These are phyloP conservation scores for Alaudala cheleensis DNA, from an alignment of 2,113 vertebrate genomes.

Conservation along the genomic window DNA sequence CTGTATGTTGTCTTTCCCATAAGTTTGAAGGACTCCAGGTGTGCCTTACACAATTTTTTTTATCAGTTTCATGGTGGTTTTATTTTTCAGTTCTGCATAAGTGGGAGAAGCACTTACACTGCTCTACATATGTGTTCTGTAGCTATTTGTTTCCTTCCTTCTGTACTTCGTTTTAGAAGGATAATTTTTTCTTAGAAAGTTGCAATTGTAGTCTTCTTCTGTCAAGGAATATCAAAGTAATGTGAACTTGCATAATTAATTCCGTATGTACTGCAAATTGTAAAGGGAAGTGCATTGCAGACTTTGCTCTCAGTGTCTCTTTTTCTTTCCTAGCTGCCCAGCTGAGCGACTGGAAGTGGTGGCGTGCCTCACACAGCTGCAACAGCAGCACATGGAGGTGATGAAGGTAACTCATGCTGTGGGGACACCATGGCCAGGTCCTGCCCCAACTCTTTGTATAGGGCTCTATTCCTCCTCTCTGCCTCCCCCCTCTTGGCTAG, in stretches of 20 bases:
- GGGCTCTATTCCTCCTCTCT: background rate
- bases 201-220: background rate
- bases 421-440: background rate
- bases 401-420: conserved; percentile 80
- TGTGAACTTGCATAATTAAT: background rate
- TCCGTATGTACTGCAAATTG: background rate
- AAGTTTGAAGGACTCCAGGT: background rate
- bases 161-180: background rate
- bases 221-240: background rate
- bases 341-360: conserved; percentile 72
- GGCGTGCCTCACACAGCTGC: conserved; percentile 68
- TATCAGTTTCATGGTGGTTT: background rate
- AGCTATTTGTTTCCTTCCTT: background rate
- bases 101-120: background rate
- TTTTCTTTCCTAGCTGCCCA: conserved; percentile 65
- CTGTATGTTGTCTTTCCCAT: background rate
- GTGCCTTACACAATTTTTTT: background rate
- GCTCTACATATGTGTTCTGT: background rate
- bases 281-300: background rate
- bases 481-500: background rate
- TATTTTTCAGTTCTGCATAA: background rate
- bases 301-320: background rate
- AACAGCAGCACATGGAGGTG: conserved; percentile 43
- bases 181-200: background rate
- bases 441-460: background rate